These are phyloP conservation scores for Euura saliciscinereae DNA, from an alignment of 1,140 invertebrate species.

Conservation along the genomic window DNA sequence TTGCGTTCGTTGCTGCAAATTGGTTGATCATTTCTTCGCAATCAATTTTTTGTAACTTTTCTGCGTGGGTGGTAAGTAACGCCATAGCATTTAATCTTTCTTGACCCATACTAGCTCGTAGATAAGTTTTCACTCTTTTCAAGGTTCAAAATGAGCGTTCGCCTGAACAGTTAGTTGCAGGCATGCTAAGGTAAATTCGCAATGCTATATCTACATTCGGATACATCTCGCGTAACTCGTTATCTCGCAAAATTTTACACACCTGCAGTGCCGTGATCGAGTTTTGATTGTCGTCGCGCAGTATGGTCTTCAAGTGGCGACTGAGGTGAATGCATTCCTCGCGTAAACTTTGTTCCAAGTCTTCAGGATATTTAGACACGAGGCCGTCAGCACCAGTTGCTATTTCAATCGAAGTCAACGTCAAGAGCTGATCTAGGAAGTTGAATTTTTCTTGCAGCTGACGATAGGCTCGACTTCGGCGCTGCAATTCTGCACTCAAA, in stretches of 20 bases:
- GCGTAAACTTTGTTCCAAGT: constrained; percentile 13
- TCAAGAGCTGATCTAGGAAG: constrained; percentile 26
- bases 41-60: neutral
- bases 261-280: constrained; percentile 13
- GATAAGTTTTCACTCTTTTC: constrained; percentile 20
- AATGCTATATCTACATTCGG: constrained; percentile 9
- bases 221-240: neutral
- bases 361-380: constrained; percentile 12
- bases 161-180: constrained; percentile 14
- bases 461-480: constrained; percentile 24
- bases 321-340: constrained; percentile 16
- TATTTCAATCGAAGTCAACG: constrained; percentile 20
- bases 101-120: constrained; percentile 10
- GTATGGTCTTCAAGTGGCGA: constrained; percentile 9
- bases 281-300: constrained; percentile 6
- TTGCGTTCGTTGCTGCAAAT: neutral
- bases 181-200: constrained; percentile 8
- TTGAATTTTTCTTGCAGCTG: constrained; percentile 30
- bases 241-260: constrained; percentile 10
- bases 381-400: neutral
- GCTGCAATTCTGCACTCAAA: constrained; percentile 23
- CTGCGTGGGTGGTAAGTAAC: neutral
- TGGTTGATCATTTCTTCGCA: constrained; percentile 3
- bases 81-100: constrained; percentile 12
- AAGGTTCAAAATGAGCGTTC: constrained; percentile 26